Conservation (phyloP, 2,797 vertebrate species). For the Arnoldichthys spilopterus region DNA sequence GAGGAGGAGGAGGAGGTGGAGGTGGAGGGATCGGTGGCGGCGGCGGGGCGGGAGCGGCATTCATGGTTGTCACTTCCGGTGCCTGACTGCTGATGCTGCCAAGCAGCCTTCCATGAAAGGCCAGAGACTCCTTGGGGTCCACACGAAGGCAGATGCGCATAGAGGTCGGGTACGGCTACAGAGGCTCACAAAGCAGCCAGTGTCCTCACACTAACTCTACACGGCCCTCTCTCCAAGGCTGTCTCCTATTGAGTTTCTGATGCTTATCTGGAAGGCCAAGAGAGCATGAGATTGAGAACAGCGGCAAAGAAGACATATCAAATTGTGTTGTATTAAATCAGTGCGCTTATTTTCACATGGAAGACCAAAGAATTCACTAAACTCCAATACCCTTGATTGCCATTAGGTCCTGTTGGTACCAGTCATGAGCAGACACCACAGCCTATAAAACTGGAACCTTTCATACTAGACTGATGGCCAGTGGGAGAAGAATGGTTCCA, state of each 20-base stretch:
- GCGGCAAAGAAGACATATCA: slow-evolving; percentile 1
- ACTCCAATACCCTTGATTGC: no score
- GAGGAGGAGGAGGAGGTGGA: slow-evolving; percentile 64
- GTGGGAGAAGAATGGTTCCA: no score
- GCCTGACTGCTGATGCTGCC: slow-evolving; percentile 42
- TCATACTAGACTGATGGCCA: no score
- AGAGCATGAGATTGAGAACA: slow-evolving; percentile 12
- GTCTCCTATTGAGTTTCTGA: slow-evolving; percentile 23
- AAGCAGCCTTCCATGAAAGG: slow-evolving; percentile 76
- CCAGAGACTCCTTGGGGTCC: slow-evolving; percentile 67
- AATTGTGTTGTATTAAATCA: slow-evolving; percentile 13
- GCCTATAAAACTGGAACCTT: no score
- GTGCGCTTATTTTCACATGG: no score
- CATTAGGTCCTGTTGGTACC: no score
- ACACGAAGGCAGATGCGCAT: slow-evolving; percentile 73
- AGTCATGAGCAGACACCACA: no score
- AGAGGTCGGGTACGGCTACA: slow-evolving; percentile 51
- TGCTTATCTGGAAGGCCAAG: slow-evolving; percentile 34
- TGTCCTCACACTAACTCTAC: neutral
- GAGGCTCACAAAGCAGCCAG: slow-evolving; percentile 2
- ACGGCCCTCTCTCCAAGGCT: neutral
- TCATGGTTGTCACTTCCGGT: slow-evolving; percentile 77
- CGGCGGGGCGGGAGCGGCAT: slow-evolving; percentile 60
- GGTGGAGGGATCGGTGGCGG: slow-evolving; percentile 48
- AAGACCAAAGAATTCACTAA: no score